These are phyloP conservation scores for Dinoponera quadriceps DNA, from an alignment of 1,140 invertebrate species.

Conservation along the genomic window DNA sequence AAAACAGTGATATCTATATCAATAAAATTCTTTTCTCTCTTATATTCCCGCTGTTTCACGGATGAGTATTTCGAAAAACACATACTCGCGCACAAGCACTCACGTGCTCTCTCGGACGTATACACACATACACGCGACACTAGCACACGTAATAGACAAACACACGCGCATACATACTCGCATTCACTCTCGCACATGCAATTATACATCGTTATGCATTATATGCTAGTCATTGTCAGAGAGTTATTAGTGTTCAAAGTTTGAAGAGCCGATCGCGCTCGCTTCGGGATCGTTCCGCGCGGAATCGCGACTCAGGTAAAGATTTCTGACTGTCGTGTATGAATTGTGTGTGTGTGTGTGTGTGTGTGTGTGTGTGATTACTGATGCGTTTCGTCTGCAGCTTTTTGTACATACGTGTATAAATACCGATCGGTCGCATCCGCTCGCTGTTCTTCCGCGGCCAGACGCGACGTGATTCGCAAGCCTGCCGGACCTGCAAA, in stretches of 20 bases:
- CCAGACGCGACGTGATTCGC: background rate
- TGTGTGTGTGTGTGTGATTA: constrained; percentile 4
- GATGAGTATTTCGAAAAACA: constrained; percentile 47
- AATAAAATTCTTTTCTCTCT: constrained; percentile 64
- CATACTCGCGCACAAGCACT: constrained; percentile 33
- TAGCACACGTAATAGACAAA: constrained; percentile 29
- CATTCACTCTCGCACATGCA: constrained; percentile 49
- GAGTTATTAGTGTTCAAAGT: constrained; percentile 77
- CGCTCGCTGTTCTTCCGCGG: too few relatives aligned
- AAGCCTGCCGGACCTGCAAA: background rate
- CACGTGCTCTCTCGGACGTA: background rate
- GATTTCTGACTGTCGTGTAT: constrained; percentile 7
- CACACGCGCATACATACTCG: background rate
- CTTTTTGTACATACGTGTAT: constrained; percentile 13
- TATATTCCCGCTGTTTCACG: background rate
- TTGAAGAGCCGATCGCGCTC: constrained; percentile 69
- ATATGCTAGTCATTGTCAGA: constrained; percentile 81
- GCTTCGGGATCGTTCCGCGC: constrained; percentile 50
- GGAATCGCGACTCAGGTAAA: constrained; percentile 31
- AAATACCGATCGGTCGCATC: background rate
- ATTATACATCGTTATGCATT: constrained; percentile 76
- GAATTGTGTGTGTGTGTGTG: background rate
- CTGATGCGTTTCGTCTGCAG: background rate
- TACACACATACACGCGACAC: background rate
- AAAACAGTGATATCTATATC: constrained; percentile 73